Base-by-base conservation (phyloP, 2,113 vertebrate species). In the Solea senegalensis region DNA sequence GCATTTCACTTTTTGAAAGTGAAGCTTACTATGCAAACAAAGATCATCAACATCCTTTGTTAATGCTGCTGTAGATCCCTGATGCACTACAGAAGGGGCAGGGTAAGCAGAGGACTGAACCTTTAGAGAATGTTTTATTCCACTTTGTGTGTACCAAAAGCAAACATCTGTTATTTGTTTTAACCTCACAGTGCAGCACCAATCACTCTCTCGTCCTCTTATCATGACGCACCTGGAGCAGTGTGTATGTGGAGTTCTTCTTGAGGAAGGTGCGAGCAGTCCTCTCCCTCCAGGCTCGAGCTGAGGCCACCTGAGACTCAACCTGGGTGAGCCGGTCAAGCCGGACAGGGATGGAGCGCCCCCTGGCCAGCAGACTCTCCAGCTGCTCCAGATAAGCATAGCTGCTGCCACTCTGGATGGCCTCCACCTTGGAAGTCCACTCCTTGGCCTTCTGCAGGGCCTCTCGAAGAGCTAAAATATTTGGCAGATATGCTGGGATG, bases 231-330 rank as follows among this genome's bases (percentile, higher is more conserved):
- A 98, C 98, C 97, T 99, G 97, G 1, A 98, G 93, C 50, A 99
- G 86, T 0, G 93, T 97, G 80, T 98, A 96, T 27, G 95, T 98
- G 2, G 97, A 99, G 90, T 99, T 99, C 90, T 99, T 99, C 90
- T 99, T 99, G n/a, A 99, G 94, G 81, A 99, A 99, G 51, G 97
- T 99, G 73, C 98, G 93, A 1, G 92, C 97, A 0, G 98, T 99
- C 65, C 98, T 94, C 78, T 99, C 98, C 72, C 98, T 95, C 98
- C 98, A 99, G 8, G 96, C 95, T 2, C 97, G 92, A 0, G 98
- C 97, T 0, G 98, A 94, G 1, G 95, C 95, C 34, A 99, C 98
- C 86, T 99, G 98, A 1, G 97, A 97, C 76, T 99, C 98, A 77
- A 99, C 95, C 85, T 98, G 97, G 0, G 95, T 94, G 74, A 99